Evolutionary conservation across 1,140 invertebrate species (phyloP).

Genomic region (Leptinotarsa texana): DNA sequence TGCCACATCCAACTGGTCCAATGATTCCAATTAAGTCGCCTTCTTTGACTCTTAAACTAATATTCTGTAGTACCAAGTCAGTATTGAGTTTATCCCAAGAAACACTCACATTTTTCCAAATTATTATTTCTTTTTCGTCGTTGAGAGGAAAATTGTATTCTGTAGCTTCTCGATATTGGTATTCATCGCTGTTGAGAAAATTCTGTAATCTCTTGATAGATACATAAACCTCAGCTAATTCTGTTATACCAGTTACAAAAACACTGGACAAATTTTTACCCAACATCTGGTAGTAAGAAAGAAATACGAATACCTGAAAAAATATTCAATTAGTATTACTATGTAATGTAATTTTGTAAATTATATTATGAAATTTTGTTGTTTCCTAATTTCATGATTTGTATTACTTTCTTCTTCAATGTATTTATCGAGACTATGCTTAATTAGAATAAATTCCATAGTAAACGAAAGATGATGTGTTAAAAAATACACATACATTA

Average conservation of each 20-base stretch:
- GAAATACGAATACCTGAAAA: slow-evolving; percentile 63
- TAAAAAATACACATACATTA: too few species aligned
- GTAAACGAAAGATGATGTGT: too few species aligned
- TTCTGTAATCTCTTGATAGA: slow-evolving; percentile 63
- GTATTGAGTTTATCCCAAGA: slow-evolving; percentile 54
- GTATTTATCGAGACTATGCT: too few species aligned
- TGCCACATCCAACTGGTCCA: slow-evolving; percentile 68
- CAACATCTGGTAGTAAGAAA: slow-evolving; percentile 66
- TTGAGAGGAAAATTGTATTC: not conserved
- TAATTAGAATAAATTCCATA: too few species aligned
- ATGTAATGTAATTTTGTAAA: too few species aligned
- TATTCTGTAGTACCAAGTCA: slow-evolving; percentile 55
- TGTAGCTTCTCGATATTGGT: not conserved
- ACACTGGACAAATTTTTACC: slow-evolving; percentile 67
- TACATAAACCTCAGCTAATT: slow-evolving; percentile 63
- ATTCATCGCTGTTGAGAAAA: slow-evolving; percentile 60
- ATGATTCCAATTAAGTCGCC: slow-evolving; percentile 66
- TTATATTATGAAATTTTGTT: too few species aligned
- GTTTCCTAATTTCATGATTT: too few species aligned
- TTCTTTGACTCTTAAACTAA: slow-evolving; percentile 60
- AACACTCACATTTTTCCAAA: slow-evolving; percentile 53
- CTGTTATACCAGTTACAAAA: slow-evolving; percentile 70
- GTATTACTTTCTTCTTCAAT: too few species aligned
- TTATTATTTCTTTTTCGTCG: not conserved
- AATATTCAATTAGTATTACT: not conserved